phyloP scores from a whole-genome alignment of 2,113 vertebrate genomes.

The Osmerus mordax region DNA sequence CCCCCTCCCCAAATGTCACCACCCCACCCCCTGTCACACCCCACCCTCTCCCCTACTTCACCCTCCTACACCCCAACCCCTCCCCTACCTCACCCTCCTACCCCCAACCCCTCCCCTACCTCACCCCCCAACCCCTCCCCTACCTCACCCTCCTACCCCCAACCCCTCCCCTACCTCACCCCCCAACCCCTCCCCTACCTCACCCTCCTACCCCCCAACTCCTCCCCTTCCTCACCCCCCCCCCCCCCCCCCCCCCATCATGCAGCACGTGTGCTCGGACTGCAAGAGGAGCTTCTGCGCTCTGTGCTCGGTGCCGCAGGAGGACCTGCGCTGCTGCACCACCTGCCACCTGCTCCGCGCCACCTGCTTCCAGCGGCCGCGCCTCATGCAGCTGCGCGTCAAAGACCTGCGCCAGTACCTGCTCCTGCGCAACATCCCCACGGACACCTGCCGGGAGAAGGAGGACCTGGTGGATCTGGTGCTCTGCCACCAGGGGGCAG shows the following conservation, averaged over 20 bases:
- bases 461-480: conserved; percentile 95
- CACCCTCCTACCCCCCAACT: conserved; percentile 57
- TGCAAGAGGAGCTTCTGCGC: conserved; percentile 97
- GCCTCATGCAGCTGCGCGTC: conserved; percentile 89
- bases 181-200: too few species aligned
- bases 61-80: not conserved
- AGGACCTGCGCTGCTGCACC: conserved; percentile 84
- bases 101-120: too few species aligned
- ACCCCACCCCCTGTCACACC: not conserved
- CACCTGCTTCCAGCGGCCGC: conserved; percentile 90
- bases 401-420: conserved; percentile 96
- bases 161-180: not conserved
- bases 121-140: not conserved
- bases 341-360: conserved; percentile 89
- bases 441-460: conserved; percentile 92
- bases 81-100: not conserved
- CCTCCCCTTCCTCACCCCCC: conserved; percentile 61
- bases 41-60: not conserved
- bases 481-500: conserved; percentile 79
- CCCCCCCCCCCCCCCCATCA: conserved; percentile 71
- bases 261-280: conserved; percentile 90
- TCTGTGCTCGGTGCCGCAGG: conserved; percentile 86
- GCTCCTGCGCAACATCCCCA: conserved; percentile 87
- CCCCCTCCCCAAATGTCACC: not conserved
- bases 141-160: not conserved